phyloP scores from a whole-genome alignment of 2,888 invertebrate genomes.

The Calephelis perditalis region DNA sequence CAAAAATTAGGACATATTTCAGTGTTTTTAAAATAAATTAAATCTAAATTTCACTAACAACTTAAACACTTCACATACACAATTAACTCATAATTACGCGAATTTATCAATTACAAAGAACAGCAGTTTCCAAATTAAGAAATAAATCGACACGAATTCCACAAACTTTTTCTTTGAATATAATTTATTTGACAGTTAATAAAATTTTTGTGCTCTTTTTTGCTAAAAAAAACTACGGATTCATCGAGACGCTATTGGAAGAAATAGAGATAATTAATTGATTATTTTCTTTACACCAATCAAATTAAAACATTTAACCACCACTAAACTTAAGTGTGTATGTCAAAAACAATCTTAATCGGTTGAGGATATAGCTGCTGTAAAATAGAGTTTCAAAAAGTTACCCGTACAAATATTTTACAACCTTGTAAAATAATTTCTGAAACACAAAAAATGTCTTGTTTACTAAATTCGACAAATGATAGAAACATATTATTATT shows the following conservation, averaged over 20 bases:
- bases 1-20: slow-evolving; percentile 58
- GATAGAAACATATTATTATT: no score
- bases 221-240: background rate
- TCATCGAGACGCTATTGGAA: slow-evolving; percentile 40
- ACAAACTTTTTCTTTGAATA: slow-evolving; percentile 43
- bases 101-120: slow-evolving; percentile 25
- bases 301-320: slow-evolving; percentile 51
- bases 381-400: no score
- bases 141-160: slow-evolving; percentile 30
- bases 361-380: no score
- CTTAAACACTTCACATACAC: slow-evolving; percentile 32
- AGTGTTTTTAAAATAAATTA: slow-evolving; percentile 40
- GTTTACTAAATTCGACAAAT: no score
- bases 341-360: no score
- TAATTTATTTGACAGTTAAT: slow-evolving; percentile 50
- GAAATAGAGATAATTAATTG: slow-evolving; percentile 29
- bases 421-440: no score
- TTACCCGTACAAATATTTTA: no score
- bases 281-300: slow-evolving; percentile 45
- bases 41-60: slow-evolving; percentile 36
- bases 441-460: no score
- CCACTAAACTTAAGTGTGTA: no score
- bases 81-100: slow-evolving; percentile 26
- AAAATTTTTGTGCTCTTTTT: slow-evolving; percentile 33
- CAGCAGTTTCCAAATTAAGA: slow-evolving; percentile 24